Evolutionary conservation across 2,113 vertebrate species (phyloP).

Genomic region (Pachycephala philippinensis): DNA sequence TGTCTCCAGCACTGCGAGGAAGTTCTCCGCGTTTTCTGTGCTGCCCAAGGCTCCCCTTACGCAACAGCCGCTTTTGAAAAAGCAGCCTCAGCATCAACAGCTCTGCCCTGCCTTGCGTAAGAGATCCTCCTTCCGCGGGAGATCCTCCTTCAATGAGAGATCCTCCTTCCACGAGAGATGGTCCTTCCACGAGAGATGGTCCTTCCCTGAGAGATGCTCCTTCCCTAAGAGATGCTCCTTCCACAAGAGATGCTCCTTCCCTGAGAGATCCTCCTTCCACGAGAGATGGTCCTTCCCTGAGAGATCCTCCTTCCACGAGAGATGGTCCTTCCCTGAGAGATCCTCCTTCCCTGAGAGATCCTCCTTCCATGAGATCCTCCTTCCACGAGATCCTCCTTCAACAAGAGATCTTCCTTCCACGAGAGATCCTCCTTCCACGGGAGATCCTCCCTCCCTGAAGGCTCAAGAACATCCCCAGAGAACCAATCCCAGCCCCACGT

Average conservation of each 20-base stretch:
- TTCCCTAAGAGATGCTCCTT: too few species aligned
- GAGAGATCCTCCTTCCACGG: background rate
- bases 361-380: too few species aligned
- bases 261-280: too few species aligned
- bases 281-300: too few species aligned
- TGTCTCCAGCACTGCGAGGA: background rate
- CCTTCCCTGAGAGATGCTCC: too few species aligned
- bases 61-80: background rate
- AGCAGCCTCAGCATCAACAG: constrained; percentile 12
- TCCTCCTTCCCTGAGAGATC: too few species aligned
- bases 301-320: too few species aligned
- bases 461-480: background rate
- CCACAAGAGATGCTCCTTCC: too few species aligned
- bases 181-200: too few species aligned
- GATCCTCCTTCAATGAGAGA: background rate
- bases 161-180: background rate
- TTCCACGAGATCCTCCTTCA: background rate
- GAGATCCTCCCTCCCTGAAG: background rate
- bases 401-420: background rate
- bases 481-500: rapidly evolving
- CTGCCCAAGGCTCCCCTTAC: constrained; percentile 21
- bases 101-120: background rate
- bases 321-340: too few species aligned
- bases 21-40: background rate
- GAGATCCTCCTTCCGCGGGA: background rate